phyloP scores from a whole-genome alignment of 2,888 invertebrate species.

The Norana najaformis region DNA sequence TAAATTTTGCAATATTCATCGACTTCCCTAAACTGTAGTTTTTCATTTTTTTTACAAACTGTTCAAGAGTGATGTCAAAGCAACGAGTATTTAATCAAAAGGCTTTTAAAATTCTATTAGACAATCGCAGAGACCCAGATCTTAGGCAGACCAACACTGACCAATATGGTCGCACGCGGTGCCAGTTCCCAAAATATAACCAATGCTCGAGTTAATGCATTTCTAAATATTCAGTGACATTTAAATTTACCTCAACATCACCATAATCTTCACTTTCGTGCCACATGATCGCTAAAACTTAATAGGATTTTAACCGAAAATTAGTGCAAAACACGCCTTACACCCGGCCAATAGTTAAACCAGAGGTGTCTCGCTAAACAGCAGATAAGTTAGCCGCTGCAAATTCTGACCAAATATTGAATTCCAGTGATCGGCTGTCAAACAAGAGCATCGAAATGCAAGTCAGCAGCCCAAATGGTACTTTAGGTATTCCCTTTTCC shows the following conservation, averaged over 20 bases:
- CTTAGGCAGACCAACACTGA: neutral
- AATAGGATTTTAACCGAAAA: neutral
- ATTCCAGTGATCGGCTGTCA: neutral
- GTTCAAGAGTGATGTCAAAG: neutral
- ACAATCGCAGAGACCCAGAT: neutral
- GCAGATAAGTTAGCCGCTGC: too few relatives aligned
- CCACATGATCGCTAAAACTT: constrained; percentile 31
- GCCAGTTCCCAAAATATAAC: neutral
- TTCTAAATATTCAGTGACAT: neutral
- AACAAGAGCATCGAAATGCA: too few relatives aligned
- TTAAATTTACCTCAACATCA: constrained; percentile 26
- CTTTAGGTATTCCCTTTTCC: too few relatives aligned
- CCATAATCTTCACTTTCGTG: constrained; percentile 34
- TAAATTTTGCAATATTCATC: neutral
- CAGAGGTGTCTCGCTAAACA: too few relatives aligned
- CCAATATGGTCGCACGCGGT: neutral
- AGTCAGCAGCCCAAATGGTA: too few relatives aligned
- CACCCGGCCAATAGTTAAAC: neutral
- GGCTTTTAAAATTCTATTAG: neutral
- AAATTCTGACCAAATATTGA: too few relatives aligned
- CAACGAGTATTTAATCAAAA: neutral
- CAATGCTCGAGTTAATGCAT: neutral
- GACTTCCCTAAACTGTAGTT: neutral
- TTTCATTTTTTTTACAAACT: neutral
- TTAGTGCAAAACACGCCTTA: neutral